These are phyloP conservation scores for Globodera rostochiensis DNA, from an alignment of 1,140 invertebrate genomes.

Conservation along the genomic window DNA sequence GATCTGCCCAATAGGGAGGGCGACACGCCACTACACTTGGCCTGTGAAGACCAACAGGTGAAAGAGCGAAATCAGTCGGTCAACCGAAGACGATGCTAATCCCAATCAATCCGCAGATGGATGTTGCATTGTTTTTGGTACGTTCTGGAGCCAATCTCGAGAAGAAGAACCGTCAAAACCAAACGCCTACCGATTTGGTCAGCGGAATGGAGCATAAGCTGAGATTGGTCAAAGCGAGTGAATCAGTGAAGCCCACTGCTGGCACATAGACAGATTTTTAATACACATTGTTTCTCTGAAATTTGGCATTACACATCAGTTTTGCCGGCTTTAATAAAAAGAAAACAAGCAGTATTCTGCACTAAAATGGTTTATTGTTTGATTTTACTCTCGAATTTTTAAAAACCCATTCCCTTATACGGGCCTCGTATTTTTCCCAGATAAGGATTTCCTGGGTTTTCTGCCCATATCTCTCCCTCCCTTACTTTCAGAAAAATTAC, in stretches of 20 bases:
- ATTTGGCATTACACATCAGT: not conserved
- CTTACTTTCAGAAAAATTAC: too few species aligned
- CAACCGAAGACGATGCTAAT: too few species aligned
- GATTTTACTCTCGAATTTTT: too few species aligned
- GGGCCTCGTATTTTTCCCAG: too few species aligned
- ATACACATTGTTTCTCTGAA: not conserved
- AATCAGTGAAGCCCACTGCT: not conserved
- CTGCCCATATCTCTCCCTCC: too few species aligned
- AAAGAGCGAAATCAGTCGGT: constrained; percentile 59
- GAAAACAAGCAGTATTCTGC: too few species aligned
- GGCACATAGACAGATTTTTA: not conserved
- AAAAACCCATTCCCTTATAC: too few species aligned
- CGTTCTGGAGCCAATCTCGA: constrained; percentile 75
- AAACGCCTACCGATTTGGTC: constrained; percentile 78
- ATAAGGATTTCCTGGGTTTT: too few species aligned
- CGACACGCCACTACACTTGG: constrained; percentile 79
- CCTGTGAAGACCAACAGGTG: constrained; percentile 76
- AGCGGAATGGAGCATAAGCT: constrained; percentile 23
- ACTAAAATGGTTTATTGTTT: too few species aligned
- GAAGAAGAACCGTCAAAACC: constrained; percentile 76
- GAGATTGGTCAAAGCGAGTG: constrained; percentile 37
- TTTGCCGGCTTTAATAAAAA: too few species aligned
- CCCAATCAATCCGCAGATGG: not conserved
- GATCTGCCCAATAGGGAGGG: constrained; percentile 75
- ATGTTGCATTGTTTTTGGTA: constrained; percentile 75